Conservation (phyloP, 1,140 invertebrate species). For the Sesamia nonagrioides region DNA sequence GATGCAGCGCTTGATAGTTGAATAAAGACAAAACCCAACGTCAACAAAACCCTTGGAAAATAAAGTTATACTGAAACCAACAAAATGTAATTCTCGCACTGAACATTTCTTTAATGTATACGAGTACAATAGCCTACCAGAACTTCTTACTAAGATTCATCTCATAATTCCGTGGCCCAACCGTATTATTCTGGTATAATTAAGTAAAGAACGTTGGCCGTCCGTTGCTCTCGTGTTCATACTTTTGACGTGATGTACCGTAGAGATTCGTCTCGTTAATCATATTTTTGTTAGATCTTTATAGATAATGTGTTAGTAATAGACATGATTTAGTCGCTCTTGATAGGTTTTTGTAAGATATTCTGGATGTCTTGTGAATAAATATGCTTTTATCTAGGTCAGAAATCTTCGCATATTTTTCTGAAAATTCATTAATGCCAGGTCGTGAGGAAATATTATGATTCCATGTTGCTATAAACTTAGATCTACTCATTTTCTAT, state of each 20-base stretch:
- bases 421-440: neutral
- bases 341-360: neutral
- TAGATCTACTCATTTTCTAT: too few relatives aligned
- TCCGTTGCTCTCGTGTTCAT: neutral
- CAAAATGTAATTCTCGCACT: neutral
- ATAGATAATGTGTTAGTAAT: neutral
- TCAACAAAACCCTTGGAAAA: neutral
- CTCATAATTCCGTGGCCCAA: neutral
- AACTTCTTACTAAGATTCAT: neutral
- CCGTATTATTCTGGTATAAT: neutral
- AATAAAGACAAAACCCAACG: neutral
- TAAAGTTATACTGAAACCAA: neutral
- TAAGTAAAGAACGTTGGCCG: neutral
- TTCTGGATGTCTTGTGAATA: neutral
- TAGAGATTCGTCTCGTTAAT: slow-evolving; percentile 15
- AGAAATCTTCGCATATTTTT: neutral
- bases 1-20: too few relatives aligned
- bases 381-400: neutral
- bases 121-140: neutral
- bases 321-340: neutral
- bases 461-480: too few relatives aligned
- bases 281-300: slow-evolving; percentile 11
- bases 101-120: neutral
- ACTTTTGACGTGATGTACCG: slow-evolving; percentile 5
- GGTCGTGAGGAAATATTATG: too few relatives aligned